Percentiles rank a stretch among this genome's conserved stretches.
phyloP scores from a whole-genome alignment of 2,797 vertebrate species.

The Botia almorhae region DNA sequence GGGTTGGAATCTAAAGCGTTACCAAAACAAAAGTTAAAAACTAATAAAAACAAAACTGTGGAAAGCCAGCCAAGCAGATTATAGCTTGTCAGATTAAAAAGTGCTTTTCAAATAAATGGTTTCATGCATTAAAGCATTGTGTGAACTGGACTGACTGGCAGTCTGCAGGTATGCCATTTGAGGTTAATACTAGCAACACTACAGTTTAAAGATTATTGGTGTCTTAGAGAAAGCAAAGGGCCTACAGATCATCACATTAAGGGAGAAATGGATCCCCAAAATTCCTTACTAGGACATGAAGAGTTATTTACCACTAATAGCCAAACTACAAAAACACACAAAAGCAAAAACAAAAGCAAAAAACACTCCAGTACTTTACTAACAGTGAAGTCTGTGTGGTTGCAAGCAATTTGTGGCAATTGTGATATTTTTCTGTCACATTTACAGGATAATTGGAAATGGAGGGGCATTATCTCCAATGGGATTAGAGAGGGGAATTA shows the following conservation, averaged over 20 bases:
- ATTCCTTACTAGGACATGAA: background rate
- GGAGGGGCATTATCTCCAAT: constrained; percentile 84
- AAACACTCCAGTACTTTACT: constrained; percentile 28
- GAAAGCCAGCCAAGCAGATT: background rate
- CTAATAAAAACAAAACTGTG: background rate
- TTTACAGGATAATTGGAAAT: constrained; percentile 87
- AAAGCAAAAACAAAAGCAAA: constrained; percentile 18
- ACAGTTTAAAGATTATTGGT: background rate
- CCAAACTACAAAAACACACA: background rate
- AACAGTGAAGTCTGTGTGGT: constrained; percentile 45
- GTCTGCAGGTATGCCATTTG: background rate
- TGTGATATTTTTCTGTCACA: constrained; percentile 77
- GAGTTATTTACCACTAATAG: background rate
- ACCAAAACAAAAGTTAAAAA: too few species aligned
- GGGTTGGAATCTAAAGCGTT: too few species aligned
- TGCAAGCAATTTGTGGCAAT: constrained; percentile 63
- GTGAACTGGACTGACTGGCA: background rate
- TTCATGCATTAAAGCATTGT: background rate
- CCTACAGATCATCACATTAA: background rate
- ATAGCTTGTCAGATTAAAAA: background rate
- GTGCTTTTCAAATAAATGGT: background rate
- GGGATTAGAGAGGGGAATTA: constrained; percentile 86
- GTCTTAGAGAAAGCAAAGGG: background rate
- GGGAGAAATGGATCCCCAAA: background rate
- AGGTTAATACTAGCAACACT: background rate